Percentiles rank a stretch among this genome's conserved stretches.
phyloP scores from a whole-genome alignment of 2,113 vertebrate species.

The Balaeniceps rex region DNA sequence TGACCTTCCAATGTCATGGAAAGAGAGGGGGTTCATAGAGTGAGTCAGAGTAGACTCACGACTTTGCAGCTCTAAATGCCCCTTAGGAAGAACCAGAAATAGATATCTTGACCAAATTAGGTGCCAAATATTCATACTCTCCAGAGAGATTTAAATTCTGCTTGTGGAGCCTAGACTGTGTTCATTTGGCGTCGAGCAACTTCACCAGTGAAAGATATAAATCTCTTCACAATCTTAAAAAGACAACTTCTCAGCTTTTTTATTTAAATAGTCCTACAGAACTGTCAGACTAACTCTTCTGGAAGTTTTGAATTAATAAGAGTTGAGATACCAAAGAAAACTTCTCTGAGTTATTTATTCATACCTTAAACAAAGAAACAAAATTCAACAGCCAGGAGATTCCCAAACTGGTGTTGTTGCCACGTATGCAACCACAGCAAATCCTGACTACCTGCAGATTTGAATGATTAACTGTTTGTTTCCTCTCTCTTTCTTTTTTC shows the following conservation, averaged over 20 bases:
- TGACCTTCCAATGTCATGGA: background rate
- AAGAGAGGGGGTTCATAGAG: background rate
- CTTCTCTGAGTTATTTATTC: background rate
- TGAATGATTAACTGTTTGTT: background rate
- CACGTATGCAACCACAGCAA: background rate
- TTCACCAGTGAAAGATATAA: background rate
- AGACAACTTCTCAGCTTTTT: background rate
- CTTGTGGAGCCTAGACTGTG: background rate
- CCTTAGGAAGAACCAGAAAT: background rate
- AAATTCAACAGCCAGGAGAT: background rate
- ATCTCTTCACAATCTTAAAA: background rate
- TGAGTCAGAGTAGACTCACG: background rate
- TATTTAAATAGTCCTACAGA: background rate
- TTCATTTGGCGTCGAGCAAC: background rate
- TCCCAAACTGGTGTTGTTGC: background rate
- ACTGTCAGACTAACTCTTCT: background rate
- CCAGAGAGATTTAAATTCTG: constrained; percentile 7
- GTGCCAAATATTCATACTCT: background rate
- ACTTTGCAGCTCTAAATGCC: background rate
- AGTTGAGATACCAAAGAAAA: background rate
- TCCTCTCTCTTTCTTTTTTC: background rate
- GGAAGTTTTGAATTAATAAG: background rate
- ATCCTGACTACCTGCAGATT: background rate
- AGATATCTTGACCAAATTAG: background rate
- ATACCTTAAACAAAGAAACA: background rate